Evolutionary conservation across 2,113 vertebrate genomes (phyloP).

Genomic region (Charina bottae): DNA sequence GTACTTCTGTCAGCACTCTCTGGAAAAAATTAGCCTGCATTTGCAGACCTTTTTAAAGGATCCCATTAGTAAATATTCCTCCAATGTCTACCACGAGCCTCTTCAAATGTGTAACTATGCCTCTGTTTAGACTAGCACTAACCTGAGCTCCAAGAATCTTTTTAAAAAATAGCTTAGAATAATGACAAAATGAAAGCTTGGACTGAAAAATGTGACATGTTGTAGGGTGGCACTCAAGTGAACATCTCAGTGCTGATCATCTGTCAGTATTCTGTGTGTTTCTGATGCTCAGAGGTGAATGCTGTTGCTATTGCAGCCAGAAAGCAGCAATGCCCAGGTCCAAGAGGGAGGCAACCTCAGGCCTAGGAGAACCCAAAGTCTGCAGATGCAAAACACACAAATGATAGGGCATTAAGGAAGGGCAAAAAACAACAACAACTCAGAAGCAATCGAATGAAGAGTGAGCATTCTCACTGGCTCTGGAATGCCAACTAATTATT

Average conservation of each 20-base stretch:
- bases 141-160: neutral
- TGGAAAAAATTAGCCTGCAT: neutral
- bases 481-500: neutral
- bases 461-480: neutral
- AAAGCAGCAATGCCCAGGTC: neutral
- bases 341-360: neutral
- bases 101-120: neutral
- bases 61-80: neutral
- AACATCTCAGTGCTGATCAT: neutral
- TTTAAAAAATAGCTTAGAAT: neutral
- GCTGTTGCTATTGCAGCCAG: neutral
- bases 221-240: neutral
- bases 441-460: neutral
- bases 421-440: neutral
- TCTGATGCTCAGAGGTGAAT: neutral
- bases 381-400: neutral
- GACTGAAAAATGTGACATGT: neutral
- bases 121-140: neutral
- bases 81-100: neutral
- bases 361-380: neutral
- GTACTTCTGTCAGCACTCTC: neutral
- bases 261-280: neutral
- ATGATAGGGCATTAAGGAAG: neutral
- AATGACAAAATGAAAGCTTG: neutral
- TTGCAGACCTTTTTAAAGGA: neutral